phyloP scores from a whole-genome alignment of 2,113 vertebrate species.

The Eolophus roseicapilla region DNA sequence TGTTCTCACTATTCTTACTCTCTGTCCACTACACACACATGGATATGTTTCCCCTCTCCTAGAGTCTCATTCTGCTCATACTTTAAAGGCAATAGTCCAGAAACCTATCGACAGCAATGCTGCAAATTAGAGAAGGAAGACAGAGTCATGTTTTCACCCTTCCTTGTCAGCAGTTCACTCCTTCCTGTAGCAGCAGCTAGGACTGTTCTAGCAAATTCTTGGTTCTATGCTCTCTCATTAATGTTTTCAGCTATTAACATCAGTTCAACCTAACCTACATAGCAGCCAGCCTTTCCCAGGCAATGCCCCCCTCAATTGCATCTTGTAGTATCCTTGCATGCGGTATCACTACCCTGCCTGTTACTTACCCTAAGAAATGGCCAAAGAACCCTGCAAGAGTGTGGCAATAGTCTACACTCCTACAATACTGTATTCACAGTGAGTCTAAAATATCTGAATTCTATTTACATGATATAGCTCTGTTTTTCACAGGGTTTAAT shows the following conservation, averaged over 20 bases:
- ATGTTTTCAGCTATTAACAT: not conserved
- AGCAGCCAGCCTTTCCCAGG: not conserved
- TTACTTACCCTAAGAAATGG: not conserved
- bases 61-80: not conserved
- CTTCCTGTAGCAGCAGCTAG: not conserved
- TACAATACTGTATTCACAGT: not conserved
- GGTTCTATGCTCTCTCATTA: not conserved
- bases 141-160: not conserved
- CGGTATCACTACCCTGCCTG: not conserved
- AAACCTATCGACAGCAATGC: not conserved
- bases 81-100: not conserved
- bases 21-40: not conserved
- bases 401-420: not conserved
- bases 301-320: not conserved
- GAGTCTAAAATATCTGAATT: not conserved
- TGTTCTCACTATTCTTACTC: not conserved
- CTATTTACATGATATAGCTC: not conserved
- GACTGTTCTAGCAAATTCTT: not conserved
- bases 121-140: not conserved
- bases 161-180: not conserved
- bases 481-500: not conserved
- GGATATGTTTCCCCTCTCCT: not conserved
- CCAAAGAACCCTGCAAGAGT: not conserved
- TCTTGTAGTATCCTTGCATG: not conserved
- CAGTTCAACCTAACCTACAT: not conserved